phyloP scores from a whole-genome alignment of 64 coral and sea anemone genomes.

The Montipora sp. region DNA sequence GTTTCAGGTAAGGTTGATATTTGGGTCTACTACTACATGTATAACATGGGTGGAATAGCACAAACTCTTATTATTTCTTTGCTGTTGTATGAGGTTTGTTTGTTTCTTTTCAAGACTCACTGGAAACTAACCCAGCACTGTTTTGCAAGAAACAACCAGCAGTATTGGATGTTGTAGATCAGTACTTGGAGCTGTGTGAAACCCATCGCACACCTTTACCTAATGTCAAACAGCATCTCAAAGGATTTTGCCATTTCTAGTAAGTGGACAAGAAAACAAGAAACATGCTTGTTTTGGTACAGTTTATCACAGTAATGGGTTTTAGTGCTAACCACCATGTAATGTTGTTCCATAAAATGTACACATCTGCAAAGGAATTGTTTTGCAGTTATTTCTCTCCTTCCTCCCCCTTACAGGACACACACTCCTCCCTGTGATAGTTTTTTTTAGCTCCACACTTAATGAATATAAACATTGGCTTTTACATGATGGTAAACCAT shows the following conservation, averaged over 20 bases:
- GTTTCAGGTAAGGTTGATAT: background rate
- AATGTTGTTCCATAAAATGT: too few species aligned
- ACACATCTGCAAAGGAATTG: too few species aligned
- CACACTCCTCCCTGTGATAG: too few species aligned
- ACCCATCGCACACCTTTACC: background rate
- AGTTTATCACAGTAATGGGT: too few species aligned
- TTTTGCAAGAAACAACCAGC: slow-evolving; percentile 47
- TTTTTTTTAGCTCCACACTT: too few species aligned
- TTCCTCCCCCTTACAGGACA: too few species aligned
- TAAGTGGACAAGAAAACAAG: background rate
- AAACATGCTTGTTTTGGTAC: background rate
- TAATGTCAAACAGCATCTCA: slow-evolving; percentile 25
- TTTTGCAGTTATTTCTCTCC: too few species aligned
- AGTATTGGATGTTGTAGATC: background rate
- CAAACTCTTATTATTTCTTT: background rate
- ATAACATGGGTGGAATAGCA: background rate
- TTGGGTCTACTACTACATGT: background rate
- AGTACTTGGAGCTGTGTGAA: slow-evolving; percentile 41
- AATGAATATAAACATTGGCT: too few species aligned
- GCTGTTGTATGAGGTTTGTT: background rate
- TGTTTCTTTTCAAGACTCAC: background rate
- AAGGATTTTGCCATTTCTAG: slow-evolving; percentile 46
- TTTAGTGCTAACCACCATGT: too few species aligned
- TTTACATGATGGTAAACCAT: too few species aligned
- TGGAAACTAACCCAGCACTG: slow-evolving; percentile 41